Conservation (phyloP, 2,797 vertebrate genomes). For the Gymnothorax javanicus region DNA sequence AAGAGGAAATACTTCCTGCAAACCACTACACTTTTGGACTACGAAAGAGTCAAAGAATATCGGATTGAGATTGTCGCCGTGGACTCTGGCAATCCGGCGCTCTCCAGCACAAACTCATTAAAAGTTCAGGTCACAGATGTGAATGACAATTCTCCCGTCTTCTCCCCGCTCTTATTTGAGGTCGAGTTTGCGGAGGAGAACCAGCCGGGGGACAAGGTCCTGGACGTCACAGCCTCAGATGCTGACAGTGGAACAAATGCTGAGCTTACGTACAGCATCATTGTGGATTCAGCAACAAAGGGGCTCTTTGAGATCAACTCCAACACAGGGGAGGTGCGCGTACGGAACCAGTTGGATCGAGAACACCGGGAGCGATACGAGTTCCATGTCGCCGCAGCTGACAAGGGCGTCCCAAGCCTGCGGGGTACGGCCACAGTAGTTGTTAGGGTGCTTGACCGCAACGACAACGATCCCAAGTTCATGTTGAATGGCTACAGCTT, state of each 20-base stretch:
- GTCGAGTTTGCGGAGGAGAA: constrained; percentile 91
- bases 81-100: constrained; percentile 93
- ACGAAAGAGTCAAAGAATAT: constrained; percentile 88
- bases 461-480: constrained; percentile 98
- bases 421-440: constrained; percentile 90
- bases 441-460: constrained; percentile 88
- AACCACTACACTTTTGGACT: constrained; percentile 91
- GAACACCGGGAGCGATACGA: constrained; percentile 86
- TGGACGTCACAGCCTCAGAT: constrained; percentile 83
- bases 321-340: constrained; percentile 83
- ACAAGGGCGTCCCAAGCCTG: constrained; percentile 90
- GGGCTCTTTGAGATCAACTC: constrained; percentile 86
- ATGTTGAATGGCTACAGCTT: constrained; percentile 96
- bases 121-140: constrained; percentile 93
- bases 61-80: constrained; percentile 94
- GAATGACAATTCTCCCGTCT: constrained; percentile 90
- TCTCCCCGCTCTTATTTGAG: constrained; percentile 83
- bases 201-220: constrained; percentile 82
- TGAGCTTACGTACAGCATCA: constrained; percentile 86
- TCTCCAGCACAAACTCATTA: constrained; percentile 94
- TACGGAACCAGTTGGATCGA: constrained; percentile 86
- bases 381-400: constrained; percentile 87
- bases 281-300: constrained; percentile 71
- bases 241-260: constrained; percentile 93
- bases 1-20: constrained; percentile 97